phyloP scores from a whole-genome alignment of 2,113 vertebrate species.

The Dinomys branickii region DNA sequence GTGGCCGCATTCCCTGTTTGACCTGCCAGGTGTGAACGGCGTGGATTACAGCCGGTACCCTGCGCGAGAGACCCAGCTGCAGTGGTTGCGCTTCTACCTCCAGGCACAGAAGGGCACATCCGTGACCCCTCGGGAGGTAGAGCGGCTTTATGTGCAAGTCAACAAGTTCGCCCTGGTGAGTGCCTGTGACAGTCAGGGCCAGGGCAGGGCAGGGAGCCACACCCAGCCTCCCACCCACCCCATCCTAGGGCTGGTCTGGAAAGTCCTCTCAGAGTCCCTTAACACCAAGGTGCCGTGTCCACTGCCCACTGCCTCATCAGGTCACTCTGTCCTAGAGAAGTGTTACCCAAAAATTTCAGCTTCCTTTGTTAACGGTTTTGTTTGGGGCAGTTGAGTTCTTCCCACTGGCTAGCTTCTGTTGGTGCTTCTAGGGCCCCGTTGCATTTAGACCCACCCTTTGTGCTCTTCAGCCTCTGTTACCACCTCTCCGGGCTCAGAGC shows the following conservation, averaged over 20 bases:
- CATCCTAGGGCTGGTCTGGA: not conserved
- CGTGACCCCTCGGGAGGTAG: constrained; percentile 90
- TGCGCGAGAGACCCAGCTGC: constrained; percentile 91
- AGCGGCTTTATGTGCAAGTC: constrained; percentile 95
- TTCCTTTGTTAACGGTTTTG: not conserved
- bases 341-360: not conserved
- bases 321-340: not conserved
- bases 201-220: not conserved
- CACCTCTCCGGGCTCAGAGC: not conserved
- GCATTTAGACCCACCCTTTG: not conserved
- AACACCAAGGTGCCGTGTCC: too few species aligned
- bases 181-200: not conserved
- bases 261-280: not conserved
- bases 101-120: constrained; percentile 90
- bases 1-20: not conserved
- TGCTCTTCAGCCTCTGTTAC: not conserved
- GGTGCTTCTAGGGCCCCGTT: too few species aligned
- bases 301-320: not conserved
- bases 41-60: constrained; percentile 93
- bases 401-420: not conserved
- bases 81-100: constrained; percentile 94
- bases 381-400: too few species aligned
- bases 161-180: constrained; percentile 98
- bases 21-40: constrained; percentile 91
- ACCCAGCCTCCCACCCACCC: not conserved